Evolutionary conservation across 2,113 vertebrate species (phyloP).

Genomic region (Verasper variegatus): DNA sequence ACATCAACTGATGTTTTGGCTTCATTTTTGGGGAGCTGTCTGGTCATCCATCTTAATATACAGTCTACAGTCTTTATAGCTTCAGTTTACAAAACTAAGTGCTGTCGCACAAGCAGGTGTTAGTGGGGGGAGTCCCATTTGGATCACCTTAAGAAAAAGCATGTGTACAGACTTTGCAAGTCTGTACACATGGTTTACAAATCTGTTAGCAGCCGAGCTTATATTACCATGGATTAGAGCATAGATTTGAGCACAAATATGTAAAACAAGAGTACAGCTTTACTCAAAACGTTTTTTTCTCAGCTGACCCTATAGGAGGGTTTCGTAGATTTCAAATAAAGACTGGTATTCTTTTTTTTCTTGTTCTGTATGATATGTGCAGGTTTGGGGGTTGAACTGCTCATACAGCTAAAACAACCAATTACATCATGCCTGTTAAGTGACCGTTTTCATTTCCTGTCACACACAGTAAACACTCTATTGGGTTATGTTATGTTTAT

Average conservation of each 20-base stretch:
- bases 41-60: no score
- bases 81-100: no score
- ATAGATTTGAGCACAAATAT: background rate
- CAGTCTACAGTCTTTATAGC: no score
- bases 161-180: no score
- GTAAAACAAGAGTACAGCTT: background rate
- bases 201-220: background rate
- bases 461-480: constrained; percentile 69
- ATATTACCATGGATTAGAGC: background rate
- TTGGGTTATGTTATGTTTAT: constrained; percentile 56
- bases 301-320: background rate
- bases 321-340: background rate
- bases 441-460: constrained; percentile 69
- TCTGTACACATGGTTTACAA: background rate
- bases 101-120: no score
- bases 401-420: constrained; percentile 50
- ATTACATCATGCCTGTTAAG: constrained; percentile 62
- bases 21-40: no score
- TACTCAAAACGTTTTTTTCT: background rate
- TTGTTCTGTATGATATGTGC: background rate
- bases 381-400: background rate
- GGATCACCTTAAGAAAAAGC: no score
- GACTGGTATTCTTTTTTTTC: background rate
- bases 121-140: no score
- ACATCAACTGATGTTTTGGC: no score